These are phyloP conservation scores for Pollachius pollachius DNA, from an alignment of 2,113 vertebrate species.

Conservation along the genomic window DNA sequence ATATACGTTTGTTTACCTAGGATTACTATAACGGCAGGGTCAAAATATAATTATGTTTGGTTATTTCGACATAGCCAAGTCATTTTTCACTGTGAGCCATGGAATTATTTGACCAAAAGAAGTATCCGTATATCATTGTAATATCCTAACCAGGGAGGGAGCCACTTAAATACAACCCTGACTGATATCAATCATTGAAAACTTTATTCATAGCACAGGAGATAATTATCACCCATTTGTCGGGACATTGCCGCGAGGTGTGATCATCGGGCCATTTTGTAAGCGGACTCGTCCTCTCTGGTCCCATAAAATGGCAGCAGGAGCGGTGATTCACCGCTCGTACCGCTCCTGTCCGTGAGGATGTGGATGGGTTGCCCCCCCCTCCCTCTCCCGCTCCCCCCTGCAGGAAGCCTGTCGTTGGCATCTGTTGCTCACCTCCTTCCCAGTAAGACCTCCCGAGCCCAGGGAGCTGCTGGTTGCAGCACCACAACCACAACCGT, in stretches of 20 bases:
- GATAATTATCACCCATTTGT: too few relatives aligned
- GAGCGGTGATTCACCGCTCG: constrained; percentile 14
- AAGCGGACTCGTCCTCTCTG: constrained; percentile 30
- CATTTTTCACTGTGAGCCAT: too few relatives aligned
- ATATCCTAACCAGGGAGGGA: too few relatives aligned
- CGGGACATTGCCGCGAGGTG: not conserved
- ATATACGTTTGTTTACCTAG: too few relatives aligned
- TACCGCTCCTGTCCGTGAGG: constrained; percentile 22
- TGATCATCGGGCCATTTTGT: constrained; percentile 32
- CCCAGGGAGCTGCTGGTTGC: constrained; percentile 55
- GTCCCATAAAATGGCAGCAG: constrained; percentile 44
- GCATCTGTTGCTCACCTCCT: constrained; percentile 40
- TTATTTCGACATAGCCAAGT: too few relatives aligned
- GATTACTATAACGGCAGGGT: too few relatives aligned
- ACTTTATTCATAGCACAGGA: too few relatives aligned
- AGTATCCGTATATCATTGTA: too few relatives aligned
- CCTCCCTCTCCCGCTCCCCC: not conserved
- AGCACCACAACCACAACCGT: constrained; percentile 51
- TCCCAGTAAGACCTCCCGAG: constrained; percentile 51
- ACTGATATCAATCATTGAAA: too few relatives aligned
- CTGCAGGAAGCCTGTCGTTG: constrained; percentile 21
- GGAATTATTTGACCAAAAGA: too few relatives aligned
- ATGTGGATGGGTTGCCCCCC: constrained; percentile 44
- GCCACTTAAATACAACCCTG: too few relatives aligned
- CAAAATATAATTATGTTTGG: too few relatives aligned